Evolutionary conservation across 2,888 invertebrate genomes (phyloP), one percentile per base, ranked within the genome.

Genomic region (Noctua comes): DNA sequence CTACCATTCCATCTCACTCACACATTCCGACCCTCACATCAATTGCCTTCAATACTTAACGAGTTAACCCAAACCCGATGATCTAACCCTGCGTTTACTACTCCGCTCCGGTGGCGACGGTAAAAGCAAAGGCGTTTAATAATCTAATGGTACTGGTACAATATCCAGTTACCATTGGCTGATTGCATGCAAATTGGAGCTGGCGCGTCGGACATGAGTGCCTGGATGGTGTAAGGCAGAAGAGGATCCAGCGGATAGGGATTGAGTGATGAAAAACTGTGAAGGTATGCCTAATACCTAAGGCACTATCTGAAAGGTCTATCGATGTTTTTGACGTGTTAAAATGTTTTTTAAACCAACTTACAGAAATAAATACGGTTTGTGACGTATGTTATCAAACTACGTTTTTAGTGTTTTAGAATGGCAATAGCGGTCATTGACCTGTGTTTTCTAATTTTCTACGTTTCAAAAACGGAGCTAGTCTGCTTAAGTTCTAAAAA

Each of bases 141-240:
- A 88, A 89, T 88, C 84, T 83, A 90, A 91, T 88, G 80, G 85
- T 73, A 74, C 84, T 77, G 78, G 86, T 84, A 89, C 90, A 89
- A 88, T 91, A 91, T 90, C 87, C 88, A 88, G 80, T 82, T 86
- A 80, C 78, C 73, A 88, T 83, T 84, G 86, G 81, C 68, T 89
- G 88, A 88, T 88, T 88, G 89, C 84, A 86, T 85, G 86, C 83
- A 88, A 88, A 89, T 89, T 88, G 91, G 86, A 89, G 88, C 82
- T 89, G 91, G 86, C 91, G 79, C 79, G 87, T 80, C 79, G 86
- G 88, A 87, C 88, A 88, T 89, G 87, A 89, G 89, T 86, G 85
- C 64, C 46, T 13, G 73, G 13, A 10, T 69, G 90, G 88, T 74
- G 2, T 79, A 90, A 89, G 79, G 24, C 1, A 86, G 13, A 13